A percentile compares a stretch with the other conserved stretches of the same genome.
These are phyloP conservation scores for Molanna angustata DNA, from an alignment of 2,888 invertebrate species.

Conservation along the genomic window DNA sequence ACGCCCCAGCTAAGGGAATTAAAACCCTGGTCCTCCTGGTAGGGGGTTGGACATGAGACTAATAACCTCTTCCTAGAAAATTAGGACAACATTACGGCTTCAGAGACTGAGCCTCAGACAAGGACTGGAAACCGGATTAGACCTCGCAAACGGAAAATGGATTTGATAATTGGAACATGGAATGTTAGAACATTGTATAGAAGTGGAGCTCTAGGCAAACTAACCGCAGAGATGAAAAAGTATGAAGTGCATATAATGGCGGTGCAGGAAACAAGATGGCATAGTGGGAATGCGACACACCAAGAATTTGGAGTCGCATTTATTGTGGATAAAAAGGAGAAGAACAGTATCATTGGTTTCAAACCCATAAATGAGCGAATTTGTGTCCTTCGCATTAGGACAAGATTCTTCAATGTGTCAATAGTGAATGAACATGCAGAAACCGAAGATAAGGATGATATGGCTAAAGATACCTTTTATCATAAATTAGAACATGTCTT, in stretches of 20 bases:
- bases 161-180: slow-evolving; percentile 1
- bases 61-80: no score
- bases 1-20: no score
- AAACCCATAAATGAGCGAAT: slow-evolving; percentile 5
- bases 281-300: slow-evolving; percentile 3
- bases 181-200: not conserved
- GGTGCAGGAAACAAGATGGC: slow-evolving; percentile 11
- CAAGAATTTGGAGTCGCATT: slow-evolving; percentile 1
- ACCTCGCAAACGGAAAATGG: slow-evolving; percentile 7
- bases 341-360: slow-evolving; percentile 6
- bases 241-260: slow-evolving; percentile 2
- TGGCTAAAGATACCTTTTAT: no score
- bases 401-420: slow-evolving; percentile 6
- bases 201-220: not conserved
- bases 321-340: not conserved
- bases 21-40: no score
- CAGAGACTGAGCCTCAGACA: slow-evolving; percentile 4
- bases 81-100: no score
- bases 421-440: slow-evolving; percentile 2
- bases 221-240: not conserved
- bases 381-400: not conserved
- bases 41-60: no score
- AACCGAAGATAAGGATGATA: slow-evolving; percentile 8
- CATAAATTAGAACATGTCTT: no score
- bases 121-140: not conserved